A percentile compares a stretch with the other conserved stretches of the same genome.
phyloP scores from a whole-genome alignment of 2,797 vertebrate species.

The Fringilla coelebs region DNA sequence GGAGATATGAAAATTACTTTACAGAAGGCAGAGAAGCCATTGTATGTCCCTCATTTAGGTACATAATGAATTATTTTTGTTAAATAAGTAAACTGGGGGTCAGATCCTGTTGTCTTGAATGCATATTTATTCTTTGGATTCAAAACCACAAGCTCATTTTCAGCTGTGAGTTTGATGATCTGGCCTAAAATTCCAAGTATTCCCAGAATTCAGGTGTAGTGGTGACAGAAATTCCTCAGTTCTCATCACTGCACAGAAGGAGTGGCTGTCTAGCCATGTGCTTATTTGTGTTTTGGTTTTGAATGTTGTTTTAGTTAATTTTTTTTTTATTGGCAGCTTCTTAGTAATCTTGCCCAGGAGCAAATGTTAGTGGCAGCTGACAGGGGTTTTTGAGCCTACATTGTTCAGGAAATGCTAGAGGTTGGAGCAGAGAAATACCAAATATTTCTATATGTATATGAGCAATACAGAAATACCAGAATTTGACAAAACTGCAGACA shows the following conservation, averaged over 20 bases:
- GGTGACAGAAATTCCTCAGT: neutral
- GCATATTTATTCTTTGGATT: neutral
- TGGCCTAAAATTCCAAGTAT: neutral
- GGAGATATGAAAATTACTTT: neutral
- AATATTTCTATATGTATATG: neutral
- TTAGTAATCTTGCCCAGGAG: neutral
- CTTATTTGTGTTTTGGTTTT: neutral
- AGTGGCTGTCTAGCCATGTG: neutral
- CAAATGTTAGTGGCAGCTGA: neutral
- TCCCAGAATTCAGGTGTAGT: neutral
- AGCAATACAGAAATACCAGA: neutral
- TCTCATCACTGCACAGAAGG: neutral
- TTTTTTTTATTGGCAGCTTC: neutral
- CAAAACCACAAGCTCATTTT: neutral
- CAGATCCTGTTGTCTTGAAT: neutral
- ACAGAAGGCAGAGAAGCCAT: neutral
- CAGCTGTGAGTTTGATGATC: neutral
- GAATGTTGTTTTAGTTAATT: neutral
- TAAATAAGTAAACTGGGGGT: neutral
- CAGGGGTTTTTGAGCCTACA: neutral
- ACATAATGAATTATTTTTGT: neutral
- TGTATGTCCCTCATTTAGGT: neutral
- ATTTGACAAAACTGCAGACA: neutral
- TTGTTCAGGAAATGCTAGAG: neutral
- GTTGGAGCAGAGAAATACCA: neutral